Evolutionary conservation across 2,888 invertebrate species (phyloP).

Genomic region (Autographa gamma): DNA sequence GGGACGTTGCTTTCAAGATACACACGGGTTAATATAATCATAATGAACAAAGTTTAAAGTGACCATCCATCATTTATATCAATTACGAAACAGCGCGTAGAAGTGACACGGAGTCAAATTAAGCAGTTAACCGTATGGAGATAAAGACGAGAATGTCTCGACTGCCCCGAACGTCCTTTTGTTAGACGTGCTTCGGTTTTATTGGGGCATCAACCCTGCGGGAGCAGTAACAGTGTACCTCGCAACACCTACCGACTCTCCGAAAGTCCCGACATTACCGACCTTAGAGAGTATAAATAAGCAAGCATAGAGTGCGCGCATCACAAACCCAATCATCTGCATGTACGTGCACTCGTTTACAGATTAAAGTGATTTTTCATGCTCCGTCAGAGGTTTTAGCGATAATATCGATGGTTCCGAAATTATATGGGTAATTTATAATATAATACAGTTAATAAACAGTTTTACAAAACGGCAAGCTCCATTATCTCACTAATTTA

Average conservation of each 20-base stretch:
- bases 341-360: too few species aligned
- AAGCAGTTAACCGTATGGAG: slow-evolving; percentile 39
- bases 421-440: too few species aligned
- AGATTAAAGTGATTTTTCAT: too few species aligned
- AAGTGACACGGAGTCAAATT: slow-evolving; percentile 43
- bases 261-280: slow-evolving; percentile 9
- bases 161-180: slow-evolving; percentile 58
- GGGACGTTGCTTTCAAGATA: background rate
- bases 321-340: too few species aligned
- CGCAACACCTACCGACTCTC: slow-evolving; percentile 19
- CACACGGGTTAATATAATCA: background rate
- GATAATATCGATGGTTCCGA: too few species aligned
- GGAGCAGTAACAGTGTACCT: slow-evolving; percentile 32
- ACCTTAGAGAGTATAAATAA: too few species aligned
- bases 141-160: slow-evolving; percentile 40
- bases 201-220: slow-evolving; percentile 59
- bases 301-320: too few species aligned
- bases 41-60: background rate
- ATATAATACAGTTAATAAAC: too few species aligned
- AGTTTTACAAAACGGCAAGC: too few species aligned
- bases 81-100: slow-evolving; percentile 15
- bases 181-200: slow-evolving; percentile 61
- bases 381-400: too few species aligned
- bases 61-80: slow-evolving; percentile 13
- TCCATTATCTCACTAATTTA: too few species aligned